Percentiles rank a stretch among this genome's conserved stretches.
Conservation (phyloP, 2,113 vertebrate genomes). For the Prunella fulvescens region DNA sequence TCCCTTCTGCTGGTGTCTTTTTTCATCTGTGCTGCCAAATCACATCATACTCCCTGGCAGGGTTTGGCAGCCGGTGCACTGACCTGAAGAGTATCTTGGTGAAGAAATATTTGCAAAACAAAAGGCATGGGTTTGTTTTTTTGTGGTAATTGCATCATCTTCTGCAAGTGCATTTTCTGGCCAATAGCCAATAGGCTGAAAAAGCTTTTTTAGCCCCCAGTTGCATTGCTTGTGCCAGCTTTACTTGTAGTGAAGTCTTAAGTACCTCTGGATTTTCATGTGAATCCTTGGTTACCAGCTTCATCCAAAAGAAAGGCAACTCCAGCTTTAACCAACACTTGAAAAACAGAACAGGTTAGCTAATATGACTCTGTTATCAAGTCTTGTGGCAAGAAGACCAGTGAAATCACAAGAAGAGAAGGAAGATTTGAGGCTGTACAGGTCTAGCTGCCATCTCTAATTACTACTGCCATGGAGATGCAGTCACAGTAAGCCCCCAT, state of each 20-base stretch:
- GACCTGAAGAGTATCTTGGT: neutral
- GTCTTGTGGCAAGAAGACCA: neutral
- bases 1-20: conserved; percentile 12
- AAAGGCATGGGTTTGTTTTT: neutral
- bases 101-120: neutral
- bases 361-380: neutral
- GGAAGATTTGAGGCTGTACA: neutral
- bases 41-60: neutral
- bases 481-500: neutral
- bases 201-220: neutral
- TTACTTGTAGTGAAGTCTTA: neutral
- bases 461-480: neutral
- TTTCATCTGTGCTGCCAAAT: neutral
- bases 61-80: neutral
- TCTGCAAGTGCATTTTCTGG: neutral
- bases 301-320: neutral
- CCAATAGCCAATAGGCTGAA: neutral
- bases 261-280: neutral
- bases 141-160: neutral
- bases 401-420: neutral
- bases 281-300: neutral
- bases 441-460: neutral
- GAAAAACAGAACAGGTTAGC: neutral
- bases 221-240: neutral
- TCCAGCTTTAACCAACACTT: neutral